Evolutionary conservation across 2,797 vertebrate genomes (phyloP), one percentile per base, ranked within the genome.

Genomic region (Hapalemur alaotrensis): DNA sequence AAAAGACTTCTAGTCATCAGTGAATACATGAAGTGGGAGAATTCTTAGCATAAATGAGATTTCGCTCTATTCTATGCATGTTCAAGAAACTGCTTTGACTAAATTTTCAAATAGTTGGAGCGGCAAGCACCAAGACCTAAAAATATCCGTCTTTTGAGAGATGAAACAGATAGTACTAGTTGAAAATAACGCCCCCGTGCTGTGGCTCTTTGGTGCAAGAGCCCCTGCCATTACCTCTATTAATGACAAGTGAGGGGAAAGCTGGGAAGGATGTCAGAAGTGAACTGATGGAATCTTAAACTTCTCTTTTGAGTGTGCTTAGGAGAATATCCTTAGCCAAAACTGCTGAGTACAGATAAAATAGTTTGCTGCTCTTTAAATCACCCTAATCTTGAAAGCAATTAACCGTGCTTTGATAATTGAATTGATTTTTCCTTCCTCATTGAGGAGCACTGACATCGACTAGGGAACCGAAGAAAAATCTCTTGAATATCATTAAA

Each of bases 361-460:
- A 94, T 87, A 92, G 89, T 84, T 90, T 81, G 73, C 87, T 96
- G 95, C 95, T 97, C 89, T 97, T 97, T 97, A 89, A 96, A 95
- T 96, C 96, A 91, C 89, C 96, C 95, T 97, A 93, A 97, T 96
- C 96, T 87, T 96, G 96, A 97, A 98, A 98, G 98, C 97, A 98
- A 98, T 98, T 98, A 98, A 96, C 95, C 0, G 22, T 30, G 93
- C 89, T 97, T 97, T 97, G 96, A 97, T 97, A 98, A 98, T 97
- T 98, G 97, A 98, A 98, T 97, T 97, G 98, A 97, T 97, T 97
- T 97, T 96, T 96, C 91, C 93, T 97, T 97, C 81, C 96, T 97
- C 84, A 92, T 88, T 95, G 97, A 97, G 91, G 89, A 97, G 73
- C 41, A 38, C 78, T 50, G 93, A 95, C 61, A 90, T 87, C 41